Evolutionary conservation across 2,888 invertebrate species (phyloP).

Genomic region (Germaria angustata): DNA sequence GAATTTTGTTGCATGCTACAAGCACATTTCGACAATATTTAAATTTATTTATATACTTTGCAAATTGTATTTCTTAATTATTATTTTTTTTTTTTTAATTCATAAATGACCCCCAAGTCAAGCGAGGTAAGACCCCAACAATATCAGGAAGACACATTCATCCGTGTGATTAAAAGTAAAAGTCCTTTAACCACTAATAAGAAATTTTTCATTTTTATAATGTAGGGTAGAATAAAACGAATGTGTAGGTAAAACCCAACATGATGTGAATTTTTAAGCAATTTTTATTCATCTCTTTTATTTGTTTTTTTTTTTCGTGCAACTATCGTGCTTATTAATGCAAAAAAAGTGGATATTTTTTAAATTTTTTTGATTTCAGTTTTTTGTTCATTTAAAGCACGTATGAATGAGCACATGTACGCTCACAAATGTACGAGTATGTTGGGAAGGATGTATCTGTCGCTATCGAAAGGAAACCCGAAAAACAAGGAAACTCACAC

Average conservation of each 20-base stretch:
- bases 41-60: background rate
- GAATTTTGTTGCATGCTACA: background rate
- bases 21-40: background rate
- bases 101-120: background rate
- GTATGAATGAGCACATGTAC: background rate
- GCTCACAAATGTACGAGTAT: background rate
- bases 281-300: too few species aligned
- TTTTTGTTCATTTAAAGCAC: conserved; percentile 36
- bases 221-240: conserved; percentile 26
- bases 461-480: conserved; percentile 41
- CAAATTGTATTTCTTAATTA: background rate
- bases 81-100: background rate
- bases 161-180: background rate
- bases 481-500: conserved; percentile 4
- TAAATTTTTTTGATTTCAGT: background rate
- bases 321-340: conserved; percentile 27
- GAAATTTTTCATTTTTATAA: background rate
- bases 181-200: background rate
- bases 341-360: conserved; percentile 40
- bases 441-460: conserved; percentile 39
- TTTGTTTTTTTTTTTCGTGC: background rate
- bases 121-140: background rate
- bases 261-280: conserved; percentile 40
- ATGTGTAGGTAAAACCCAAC: conserved; percentile 33
- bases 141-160: background rate